Percentiles rank a stretch among this genome's conserved stretches.
Evolutionary conservation across 2,888 invertebrate genomes (phyloP).

Genomic region (Limnephilus auricula): DNA sequence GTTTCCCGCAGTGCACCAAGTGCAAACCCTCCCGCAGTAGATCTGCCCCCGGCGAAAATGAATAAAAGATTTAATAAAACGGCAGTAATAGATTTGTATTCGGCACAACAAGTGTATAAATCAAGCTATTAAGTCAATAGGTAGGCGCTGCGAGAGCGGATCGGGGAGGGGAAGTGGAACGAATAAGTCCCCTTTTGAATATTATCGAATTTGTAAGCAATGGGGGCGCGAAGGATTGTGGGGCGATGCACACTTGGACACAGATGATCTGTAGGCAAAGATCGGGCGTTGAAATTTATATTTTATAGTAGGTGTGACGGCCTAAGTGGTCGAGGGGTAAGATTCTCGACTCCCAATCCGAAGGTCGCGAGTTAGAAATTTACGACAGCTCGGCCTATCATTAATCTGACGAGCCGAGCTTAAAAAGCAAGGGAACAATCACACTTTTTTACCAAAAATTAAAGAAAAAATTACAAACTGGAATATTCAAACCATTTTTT

Average conservation of each 20-base stretch:
- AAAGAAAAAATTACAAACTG: too few relatives aligned
- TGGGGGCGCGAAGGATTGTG: slow-evolving; percentile 32
- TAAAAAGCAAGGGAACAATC: too few relatives aligned
- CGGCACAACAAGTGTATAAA: slow-evolving; percentile 66
- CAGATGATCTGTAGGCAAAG: neutral
- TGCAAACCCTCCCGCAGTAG: neutral
- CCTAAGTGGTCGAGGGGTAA: too few relatives aligned
- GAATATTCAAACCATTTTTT: too few relatives aligned
- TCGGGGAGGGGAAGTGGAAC: neutral
- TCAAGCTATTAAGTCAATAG: slow-evolving; percentile 66
- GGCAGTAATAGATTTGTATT: slow-evolving; percentile 66
- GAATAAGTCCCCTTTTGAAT: slow-evolving; percentile 30
- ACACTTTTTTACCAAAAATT: too few relatives aligned
- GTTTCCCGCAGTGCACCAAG: neutral
- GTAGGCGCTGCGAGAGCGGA: neutral
- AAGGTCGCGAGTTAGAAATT: too few relatives aligned
- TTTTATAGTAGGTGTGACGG: too few relatives aligned
- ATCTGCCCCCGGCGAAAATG: slow-evolving; percentile 50
- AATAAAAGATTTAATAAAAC: slow-evolving; percentile 66
- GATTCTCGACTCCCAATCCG: too few relatives aligned
- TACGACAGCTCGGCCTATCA: too few relatives aligned
- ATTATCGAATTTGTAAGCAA: slow-evolving; percentile 63
- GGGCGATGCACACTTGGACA: slow-evolving; percentile 14
- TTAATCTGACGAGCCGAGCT: too few relatives aligned
- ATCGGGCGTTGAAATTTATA: neutral